Percentiles rank a stretch among this genome's conserved stretches.
Conservation (phyloP, 2,888 invertebrate species). For the Andrena minutula region DNA sequence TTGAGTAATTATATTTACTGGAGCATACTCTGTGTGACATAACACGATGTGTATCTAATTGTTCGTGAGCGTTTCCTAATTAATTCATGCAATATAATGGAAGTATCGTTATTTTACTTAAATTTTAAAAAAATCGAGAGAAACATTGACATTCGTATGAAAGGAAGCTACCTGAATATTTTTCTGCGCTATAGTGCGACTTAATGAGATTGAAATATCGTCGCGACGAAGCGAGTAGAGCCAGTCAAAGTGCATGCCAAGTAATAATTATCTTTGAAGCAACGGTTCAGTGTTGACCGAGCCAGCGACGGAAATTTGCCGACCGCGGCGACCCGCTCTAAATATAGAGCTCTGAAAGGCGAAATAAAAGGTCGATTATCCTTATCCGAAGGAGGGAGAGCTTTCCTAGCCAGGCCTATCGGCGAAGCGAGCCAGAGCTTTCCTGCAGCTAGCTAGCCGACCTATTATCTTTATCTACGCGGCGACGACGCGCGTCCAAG, state of each 20-base stretch:
- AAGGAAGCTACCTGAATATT: too few species aligned
- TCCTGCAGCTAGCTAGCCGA: slow-evolving; percentile 28
- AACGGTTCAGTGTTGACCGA: background rate
- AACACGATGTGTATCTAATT: background rate
- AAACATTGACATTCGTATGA: too few species aligned
- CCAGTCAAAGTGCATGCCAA: too few species aligned
- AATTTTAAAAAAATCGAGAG: background rate
- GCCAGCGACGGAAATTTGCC: background rate
- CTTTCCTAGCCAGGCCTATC: slow-evolving; percentile 31
- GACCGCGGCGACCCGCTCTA: slow-evolving; percentile 22
- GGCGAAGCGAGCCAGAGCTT: slow-evolving; percentile 23
- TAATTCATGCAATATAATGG: background rate
- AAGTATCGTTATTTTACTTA: background rate
- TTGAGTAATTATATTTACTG: too few species aligned
- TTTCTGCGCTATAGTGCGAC: too few species aligned
- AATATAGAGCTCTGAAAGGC: slow-evolving; percentile 32
- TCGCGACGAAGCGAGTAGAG: too few species aligned
- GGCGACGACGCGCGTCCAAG: slow-evolving; percentile 41
- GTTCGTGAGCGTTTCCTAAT: background rate
- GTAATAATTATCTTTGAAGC: too few species aligned
- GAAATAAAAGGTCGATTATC: slow-evolving; percentile 47
- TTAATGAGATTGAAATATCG: too few species aligned
- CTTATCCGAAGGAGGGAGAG: slow-evolving; percentile 47
- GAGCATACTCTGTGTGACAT: too few species aligned
- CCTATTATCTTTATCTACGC: slow-evolving; percentile 65